phyloP scores from a whole-genome alignment of 2,888 invertebrate genomes.

The Ecliptopera silaceata region DNA sequence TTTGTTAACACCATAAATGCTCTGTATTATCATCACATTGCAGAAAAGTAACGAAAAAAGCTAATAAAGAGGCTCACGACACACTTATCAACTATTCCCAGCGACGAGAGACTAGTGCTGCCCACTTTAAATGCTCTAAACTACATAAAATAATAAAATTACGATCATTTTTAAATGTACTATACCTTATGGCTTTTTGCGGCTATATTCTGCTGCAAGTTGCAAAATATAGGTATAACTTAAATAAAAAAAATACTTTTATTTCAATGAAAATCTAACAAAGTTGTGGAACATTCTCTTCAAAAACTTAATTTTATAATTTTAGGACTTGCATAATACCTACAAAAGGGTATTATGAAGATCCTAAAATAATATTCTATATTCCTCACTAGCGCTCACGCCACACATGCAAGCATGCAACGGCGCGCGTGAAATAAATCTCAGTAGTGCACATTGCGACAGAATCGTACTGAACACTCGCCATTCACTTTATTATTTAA shows the following conservation, averaged over 20 bases:
- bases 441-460: conserved; percentile 48
- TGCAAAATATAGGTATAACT: no score
- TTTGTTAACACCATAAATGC: neutral
- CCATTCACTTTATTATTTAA: conserved; percentile 38
- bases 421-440: conserved; percentile 52
- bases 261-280: no score
- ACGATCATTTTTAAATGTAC: no score
- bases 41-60: conserved; percentile 14
- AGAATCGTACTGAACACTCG: conserved; percentile 57
- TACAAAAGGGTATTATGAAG: no score
- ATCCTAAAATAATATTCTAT: neutral
- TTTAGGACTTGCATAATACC: no score
- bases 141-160: neutral
- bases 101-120: conserved; percentile 16
- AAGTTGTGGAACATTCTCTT: no score
- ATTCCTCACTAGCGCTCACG: conserved; percentile 12
- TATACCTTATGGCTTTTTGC: no score
- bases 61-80: conserved; percentile 7
- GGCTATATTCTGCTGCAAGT: no score
- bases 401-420: conserved; percentile 21
- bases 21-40: conserved; percentile 8
- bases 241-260: no score
- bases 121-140: neutral
- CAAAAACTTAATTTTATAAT: no score
- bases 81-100: conserved; percentile 25